Evolutionary conservation across 2,888 invertebrate species (phyloP).

Genomic region (Philereme vetulata): DNA sequence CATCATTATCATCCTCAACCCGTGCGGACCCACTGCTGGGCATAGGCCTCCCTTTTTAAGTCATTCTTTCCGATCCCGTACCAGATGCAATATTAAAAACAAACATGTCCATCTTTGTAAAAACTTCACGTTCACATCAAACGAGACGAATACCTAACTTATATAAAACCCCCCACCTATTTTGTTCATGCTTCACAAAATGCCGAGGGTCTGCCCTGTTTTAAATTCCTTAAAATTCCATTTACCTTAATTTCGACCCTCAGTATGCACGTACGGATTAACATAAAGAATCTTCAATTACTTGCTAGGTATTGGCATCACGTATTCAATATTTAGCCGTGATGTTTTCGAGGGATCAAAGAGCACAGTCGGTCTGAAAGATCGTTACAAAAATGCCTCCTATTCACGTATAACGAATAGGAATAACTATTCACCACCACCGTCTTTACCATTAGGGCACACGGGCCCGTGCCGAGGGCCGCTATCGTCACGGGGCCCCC

Average conservation of each 20-base stretch:
- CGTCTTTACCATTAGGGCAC: too few species aligned
- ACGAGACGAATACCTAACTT: neutral
- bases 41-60: too few species aligned
- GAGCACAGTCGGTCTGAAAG: constrained; percentile 21
- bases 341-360: constrained; percentile 50
- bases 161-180: constrained; percentile 1
- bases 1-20: too few species aligned
- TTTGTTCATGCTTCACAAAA: constrained; percentile 10
- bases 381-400: constrained; percentile 5
- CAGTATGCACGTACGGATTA: constrained; percentile 33
- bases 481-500: too few species aligned
- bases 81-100: too few species aligned
- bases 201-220: neutral
- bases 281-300: constrained; percentile 37
- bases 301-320: constrained; percentile 41
- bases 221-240: constrained; percentile 16
- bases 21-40: too few species aligned
- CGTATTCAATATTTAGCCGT: constrained; percentile 54
- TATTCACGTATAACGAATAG: constrained; percentile 12
- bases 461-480: too few species aligned
- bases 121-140: neutral
- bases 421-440: too few species aligned
- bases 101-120: neutral
- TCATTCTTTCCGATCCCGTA: too few species aligned
- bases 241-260: constrained; percentile 7